Percentiles rank a stretch among this genome's conserved stretches.
Conservation (phyloP, 2,113 vertebrate genomes). For the Prinia subflava region DNA sequence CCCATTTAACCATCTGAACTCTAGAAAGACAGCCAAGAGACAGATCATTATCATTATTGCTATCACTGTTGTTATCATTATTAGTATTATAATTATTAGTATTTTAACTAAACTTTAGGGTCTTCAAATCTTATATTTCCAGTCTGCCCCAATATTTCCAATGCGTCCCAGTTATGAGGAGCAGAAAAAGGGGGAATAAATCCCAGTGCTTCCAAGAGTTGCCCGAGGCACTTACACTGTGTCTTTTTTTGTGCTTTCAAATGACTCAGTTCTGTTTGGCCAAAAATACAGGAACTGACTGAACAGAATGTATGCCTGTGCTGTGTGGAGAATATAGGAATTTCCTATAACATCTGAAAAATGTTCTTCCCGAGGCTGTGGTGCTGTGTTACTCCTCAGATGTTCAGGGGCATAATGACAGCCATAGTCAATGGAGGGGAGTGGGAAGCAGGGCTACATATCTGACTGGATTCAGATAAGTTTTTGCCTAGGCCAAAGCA, state of each 20-base stretch:
- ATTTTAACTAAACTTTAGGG: not conserved
- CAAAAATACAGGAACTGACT: constrained; percentile 65
- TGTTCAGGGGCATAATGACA: not conserved
- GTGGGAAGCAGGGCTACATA: not conserved
- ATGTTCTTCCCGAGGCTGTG: constrained; percentile 25
- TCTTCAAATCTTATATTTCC: not conserved
- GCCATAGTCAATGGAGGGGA: not conserved
- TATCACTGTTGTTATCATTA: not conserved
- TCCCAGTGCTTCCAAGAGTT: constrained; percentile 12
- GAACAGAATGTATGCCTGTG: constrained; percentile 47
- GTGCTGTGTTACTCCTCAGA: not conserved
- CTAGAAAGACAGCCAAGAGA: not conserved
- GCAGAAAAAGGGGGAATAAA: not conserved
- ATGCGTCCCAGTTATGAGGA: not conserved
- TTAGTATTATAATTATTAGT: not conserved
- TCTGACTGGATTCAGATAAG: constrained; percentile 11
- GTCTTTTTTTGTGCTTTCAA: not conserved
- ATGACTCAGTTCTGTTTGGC: constrained; percentile 72
- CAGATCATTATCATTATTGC: not conserved
- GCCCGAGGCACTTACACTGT: constrained; percentile 40
- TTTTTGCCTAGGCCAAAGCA: constrained; percentile 35
- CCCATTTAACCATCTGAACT: not conserved
- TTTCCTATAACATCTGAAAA: constrained; percentile 45
- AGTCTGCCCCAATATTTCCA: not conserved
- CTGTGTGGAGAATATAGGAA: constrained; percentile 20